Evolutionary conservation across 2,797 vertebrate species (phyloP).

Genomic region (Sebastes matsubarae): DNA sequence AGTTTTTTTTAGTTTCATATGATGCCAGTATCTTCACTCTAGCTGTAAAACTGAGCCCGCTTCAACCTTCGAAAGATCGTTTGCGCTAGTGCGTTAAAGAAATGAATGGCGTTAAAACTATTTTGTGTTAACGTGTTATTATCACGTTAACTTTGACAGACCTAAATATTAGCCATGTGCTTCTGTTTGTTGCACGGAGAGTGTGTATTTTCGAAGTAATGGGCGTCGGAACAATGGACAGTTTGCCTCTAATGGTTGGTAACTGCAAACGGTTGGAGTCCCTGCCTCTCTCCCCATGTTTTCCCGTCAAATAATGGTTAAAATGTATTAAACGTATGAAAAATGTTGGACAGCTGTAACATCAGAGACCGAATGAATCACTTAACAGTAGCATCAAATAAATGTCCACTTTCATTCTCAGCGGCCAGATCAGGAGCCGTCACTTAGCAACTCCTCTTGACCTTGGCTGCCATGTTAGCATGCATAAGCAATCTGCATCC

Average conservation of each 20-base stretch:
- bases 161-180: neutral
- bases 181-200: neutral
- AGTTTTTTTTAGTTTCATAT: too few relatives aligned
- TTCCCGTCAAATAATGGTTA: neutral
- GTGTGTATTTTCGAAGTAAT: neutral
- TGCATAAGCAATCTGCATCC: constrained; percentile 70
- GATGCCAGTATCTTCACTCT: too few relatives aligned
- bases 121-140: too few relatives aligned
- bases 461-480: constrained; percentile 77
- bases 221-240: neutral
- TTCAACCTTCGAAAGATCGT: too few relatives aligned
- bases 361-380: constrained; percentile 2
- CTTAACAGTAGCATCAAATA: constrained; percentile 31
- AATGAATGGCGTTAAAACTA: too few relatives aligned
- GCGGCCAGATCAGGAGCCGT: constrained; percentile 27
- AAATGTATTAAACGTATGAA: neutral
- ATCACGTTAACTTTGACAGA: too few relatives aligned
- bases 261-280: too few relatives aligned
- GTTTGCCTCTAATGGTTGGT: too few relatives aligned
- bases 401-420: constrained; percentile 37
- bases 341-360: neutral
- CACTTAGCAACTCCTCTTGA: constrained; percentile 70
- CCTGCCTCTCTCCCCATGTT: too few relatives aligned
- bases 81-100: too few relatives aligned
- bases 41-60: too few relatives aligned